Evolutionary conservation across 92 coral and sea anemone species (phyloP).

Genomic region (Plumapathes pennacea): DNA sequence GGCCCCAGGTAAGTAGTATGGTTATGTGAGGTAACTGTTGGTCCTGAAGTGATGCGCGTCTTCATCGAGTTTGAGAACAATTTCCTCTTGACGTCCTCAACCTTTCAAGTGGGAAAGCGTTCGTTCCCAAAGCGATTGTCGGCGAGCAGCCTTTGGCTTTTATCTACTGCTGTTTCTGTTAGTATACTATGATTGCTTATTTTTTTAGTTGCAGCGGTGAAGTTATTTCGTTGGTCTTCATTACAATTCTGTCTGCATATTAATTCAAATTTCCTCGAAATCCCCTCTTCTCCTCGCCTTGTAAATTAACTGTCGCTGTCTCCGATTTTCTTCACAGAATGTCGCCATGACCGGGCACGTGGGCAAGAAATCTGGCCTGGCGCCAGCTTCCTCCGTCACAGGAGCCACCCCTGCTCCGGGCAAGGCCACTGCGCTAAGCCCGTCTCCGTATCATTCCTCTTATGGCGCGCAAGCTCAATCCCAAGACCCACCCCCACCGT

Average conservation of each 20-base stretch:
- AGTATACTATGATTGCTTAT: no score
- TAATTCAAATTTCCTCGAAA: neutral
- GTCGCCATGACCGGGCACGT: constrained; percentile 73
- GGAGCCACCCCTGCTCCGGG: constrained; percentile 86
- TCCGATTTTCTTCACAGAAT: constrained; percentile 50
- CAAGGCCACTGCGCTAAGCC: constrained; percentile 72
- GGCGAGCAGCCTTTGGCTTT: no score
- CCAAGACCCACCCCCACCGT: constrained; percentile 94
- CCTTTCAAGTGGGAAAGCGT: no score
- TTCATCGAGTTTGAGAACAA: no score
- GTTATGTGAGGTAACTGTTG: no score
- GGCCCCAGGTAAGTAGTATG: no score
- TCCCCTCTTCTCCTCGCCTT: neutral
- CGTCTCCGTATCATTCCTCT: constrained; percentile 79
- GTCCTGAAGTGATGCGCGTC: no score
- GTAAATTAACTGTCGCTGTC: neutral
- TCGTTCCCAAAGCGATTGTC: no score
- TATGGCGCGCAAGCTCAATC: constrained; percentile 41
- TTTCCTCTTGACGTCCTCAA: no score
- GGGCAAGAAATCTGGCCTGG: constrained; percentile 87
- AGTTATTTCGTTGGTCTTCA: no score
- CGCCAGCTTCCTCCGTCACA: constrained; percentile 79
- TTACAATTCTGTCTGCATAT: neutral
- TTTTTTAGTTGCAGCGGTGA: no score
- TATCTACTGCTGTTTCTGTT: no score